Conservation (phyloP, 2,797 vertebrate species). For the Bucorvus abyssinicus region DNA sequence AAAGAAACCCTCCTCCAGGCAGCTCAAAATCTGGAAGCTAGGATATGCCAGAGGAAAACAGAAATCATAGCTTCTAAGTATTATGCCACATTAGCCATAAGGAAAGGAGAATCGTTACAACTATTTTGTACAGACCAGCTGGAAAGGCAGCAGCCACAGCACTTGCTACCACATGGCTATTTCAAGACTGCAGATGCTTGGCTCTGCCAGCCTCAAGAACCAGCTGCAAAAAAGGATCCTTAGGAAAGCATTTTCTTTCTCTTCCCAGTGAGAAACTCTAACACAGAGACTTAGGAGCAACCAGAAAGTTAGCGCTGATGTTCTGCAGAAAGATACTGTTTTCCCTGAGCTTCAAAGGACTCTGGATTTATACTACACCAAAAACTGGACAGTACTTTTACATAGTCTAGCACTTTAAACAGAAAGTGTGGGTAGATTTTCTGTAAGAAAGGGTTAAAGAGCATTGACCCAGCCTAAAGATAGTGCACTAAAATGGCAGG, state of each 20-base stretch:
- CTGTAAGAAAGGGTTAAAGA: background rate
- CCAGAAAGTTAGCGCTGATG: background rate
- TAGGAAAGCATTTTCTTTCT: background rate
- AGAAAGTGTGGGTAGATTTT: background rate
- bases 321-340: background rate
- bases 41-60: slow-evolving; percentile 7
- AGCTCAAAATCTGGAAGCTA: slow-evolving; percentile 22
- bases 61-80: slow-evolving; percentile 60
- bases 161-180: slow-evolving; percentile 1
- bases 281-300: background rate
- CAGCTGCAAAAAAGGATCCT: background rate
- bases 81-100: background rate
- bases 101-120: background rate
- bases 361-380: background rate
- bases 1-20: background rate
- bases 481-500: background rate
- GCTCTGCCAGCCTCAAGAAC: background rate
- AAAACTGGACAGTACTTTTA: background rate
- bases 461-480: background rate
- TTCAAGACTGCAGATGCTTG: slow-evolving; percentile 23
- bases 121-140: background rate
- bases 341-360: background rate
- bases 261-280: background rate
- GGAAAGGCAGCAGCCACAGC: slow-evolving; percentile 17
- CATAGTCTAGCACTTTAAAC: background rate